Percentiles rank a stretch among this genome's conserved stretches.
Conservation (phyloP, 2,797 vertebrate genomes). For the Scolopax bukidnonensis region DNA sequence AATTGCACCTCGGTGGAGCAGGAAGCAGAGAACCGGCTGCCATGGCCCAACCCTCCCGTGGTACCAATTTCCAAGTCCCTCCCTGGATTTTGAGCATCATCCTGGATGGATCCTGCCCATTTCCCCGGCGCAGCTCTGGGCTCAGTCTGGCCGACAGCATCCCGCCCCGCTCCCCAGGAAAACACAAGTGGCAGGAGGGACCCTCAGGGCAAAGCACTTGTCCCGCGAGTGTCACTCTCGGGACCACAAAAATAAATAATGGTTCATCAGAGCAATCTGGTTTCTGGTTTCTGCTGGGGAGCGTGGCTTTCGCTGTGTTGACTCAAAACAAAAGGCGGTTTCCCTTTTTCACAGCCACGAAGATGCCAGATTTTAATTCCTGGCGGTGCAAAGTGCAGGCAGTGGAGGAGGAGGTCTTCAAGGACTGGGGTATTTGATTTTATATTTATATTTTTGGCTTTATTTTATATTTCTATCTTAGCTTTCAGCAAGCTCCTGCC, state of each 20-base stretch:
- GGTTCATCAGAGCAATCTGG: neutral
- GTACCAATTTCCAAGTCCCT: neutral
- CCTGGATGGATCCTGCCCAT: neutral
- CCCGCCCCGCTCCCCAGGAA: neutral
- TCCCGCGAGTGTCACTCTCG: neutral
- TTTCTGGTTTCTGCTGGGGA: slow-evolving; percentile 37
- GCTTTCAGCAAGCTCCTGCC: neutral
- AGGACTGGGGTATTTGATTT: neutral
- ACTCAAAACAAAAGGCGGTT: slow-evolving; percentile 26
- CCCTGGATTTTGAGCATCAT: neutral
- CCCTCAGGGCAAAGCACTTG: neutral
- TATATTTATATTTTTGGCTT: neutral
- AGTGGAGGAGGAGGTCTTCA: neutral
- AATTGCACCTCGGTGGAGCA: neutral
- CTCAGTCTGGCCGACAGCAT: neutral
- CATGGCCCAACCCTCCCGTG: rapidly evolving
- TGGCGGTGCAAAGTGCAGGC: neutral
- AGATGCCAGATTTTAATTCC: neutral
- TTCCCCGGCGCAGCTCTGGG: rapidly evolving
- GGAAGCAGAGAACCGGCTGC: neutral
- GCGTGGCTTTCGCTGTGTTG: neutral
- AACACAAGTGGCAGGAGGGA: neutral
- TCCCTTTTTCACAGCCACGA: neutral
- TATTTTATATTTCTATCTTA: neutral
- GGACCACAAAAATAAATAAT: neutral